Conservation (phyloP, 2,888 invertebrate species). For the Dromius quadrimaculatus region DNA sequence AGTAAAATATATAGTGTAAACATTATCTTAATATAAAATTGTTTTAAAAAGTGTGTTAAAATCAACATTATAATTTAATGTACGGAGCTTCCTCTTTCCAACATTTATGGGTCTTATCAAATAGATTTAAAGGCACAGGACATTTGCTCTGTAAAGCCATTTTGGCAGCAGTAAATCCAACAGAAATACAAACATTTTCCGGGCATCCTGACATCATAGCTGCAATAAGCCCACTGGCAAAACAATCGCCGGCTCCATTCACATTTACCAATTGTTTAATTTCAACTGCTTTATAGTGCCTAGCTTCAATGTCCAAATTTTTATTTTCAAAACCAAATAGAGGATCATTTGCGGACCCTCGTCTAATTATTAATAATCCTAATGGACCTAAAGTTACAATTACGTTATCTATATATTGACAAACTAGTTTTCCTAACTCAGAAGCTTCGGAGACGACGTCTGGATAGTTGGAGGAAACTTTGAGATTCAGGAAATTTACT, state of each 20-base stretch:
- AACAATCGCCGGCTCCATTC: slow-evolving; percentile 88
- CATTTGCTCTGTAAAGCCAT: slow-evolving; percentile 71
- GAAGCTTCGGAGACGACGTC: slow-evolving; percentile 62
- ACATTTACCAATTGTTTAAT: slow-evolving; percentile 74
- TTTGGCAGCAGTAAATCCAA: slow-evolving; percentile 75
- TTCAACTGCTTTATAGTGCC: slow-evolving; percentile 66
- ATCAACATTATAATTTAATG: slow-evolving; percentile 35
- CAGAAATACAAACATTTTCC: slow-evolving; percentile 72
- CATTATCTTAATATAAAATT: neutral
- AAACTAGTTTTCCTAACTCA: slow-evolving; percentile 63
- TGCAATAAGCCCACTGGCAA: slow-evolving; percentile 77
- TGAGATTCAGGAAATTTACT: slow-evolving; percentile 68
- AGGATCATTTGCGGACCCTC: slow-evolving; percentile 58
- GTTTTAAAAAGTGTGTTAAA: neutral
- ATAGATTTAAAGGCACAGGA: slow-evolving; percentile 71
- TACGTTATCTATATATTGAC: slow-evolving; percentile 69
- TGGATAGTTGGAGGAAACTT: slow-evolving; percentile 53
- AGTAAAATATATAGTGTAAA: neutral
- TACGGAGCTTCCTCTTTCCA: slow-evolving; percentile 56
- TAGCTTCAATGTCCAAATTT: slow-evolving; percentile 55
- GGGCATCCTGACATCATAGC: slow-evolving; percentile 71
- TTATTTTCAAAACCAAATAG: slow-evolving; percentile 56
- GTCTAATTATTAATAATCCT: slow-evolving; percentile 71
- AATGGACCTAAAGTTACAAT: slow-evolving; percentile 74
- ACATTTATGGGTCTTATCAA: slow-evolving; percentile 55